A percentile compares a stretch with the other conserved stretches of the same genome.
These are phyloP conservation scores for Crax fasciolata DNA, from an alignment of 2,797 vertebrate species.

Conservation along the genomic window DNA sequence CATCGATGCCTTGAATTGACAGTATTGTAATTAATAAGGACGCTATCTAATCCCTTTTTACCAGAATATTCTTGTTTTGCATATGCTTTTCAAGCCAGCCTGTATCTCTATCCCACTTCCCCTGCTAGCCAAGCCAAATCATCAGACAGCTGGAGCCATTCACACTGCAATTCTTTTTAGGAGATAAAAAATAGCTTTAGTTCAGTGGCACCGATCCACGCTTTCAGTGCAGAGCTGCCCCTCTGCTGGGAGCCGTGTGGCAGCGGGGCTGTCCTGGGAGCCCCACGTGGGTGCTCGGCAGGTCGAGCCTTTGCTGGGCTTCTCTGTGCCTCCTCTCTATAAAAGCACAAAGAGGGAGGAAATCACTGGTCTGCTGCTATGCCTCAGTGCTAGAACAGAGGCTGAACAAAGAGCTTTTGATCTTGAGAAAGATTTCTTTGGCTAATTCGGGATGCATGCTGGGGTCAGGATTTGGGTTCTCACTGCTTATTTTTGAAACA, in stretches of 20 bases:
- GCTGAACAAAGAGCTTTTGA: not conserved
- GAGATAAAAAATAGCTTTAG: not conserved
- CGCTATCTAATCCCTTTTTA: not conserved
- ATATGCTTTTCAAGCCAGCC: not conserved
- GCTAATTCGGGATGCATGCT: not conserved
- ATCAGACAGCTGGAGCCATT: not conserved
- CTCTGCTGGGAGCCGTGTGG: not conserved
- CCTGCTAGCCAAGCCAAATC: not conserved
- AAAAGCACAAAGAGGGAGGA: not conserved
- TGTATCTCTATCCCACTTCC: not conserved
- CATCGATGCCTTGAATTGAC: not conserved
- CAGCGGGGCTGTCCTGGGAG: fast-evolving
- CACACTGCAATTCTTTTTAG: not conserved
- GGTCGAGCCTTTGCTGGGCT: not conserved
- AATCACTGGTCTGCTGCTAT: not conserved
- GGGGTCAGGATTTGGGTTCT: not conserved
- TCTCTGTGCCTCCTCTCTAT: not conserved
- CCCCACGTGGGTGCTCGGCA: not conserved
- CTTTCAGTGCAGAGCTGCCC: not conserved
- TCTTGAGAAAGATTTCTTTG: not conserved
- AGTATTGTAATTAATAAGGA: not conserved
- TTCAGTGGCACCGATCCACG: not conserved
- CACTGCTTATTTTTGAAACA: not conserved
- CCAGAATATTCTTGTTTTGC: not conserved
- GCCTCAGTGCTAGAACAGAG: not conserved